Base-by-base conservation (phyloP, 2,888 invertebrate species). In the Heliconius sara region DNA sequence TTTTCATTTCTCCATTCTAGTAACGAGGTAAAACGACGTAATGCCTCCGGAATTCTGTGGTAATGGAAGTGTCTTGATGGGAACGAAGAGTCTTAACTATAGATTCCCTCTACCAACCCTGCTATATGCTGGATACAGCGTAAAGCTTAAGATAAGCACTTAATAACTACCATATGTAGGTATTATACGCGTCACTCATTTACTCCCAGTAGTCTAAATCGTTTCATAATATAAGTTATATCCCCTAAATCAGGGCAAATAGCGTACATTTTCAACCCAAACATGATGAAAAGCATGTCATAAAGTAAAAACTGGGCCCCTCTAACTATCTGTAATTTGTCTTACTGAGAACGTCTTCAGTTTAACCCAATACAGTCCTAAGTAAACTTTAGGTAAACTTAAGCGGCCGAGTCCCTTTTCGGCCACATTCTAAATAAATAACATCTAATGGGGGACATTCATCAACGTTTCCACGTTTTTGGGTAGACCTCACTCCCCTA, bases 371-470 rank as follows among this genome's bases (percentile, higher is more conserved):
- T 95, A 94, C 89, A 86, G 93, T 94, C 95, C 95, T 95, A 95
- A 95, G 94, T 93, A 95, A 95, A 95, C 94, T 93, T 91, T 92
- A 91, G 93, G 93, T 89, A 89, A 92, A 94, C 92, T 94, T 94
- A 93, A 95, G 91, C 92, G 90, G 87, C 89, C 83, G 83, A 91
- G 93, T 93, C 94, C 94, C 94, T 94, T 91, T 91, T 92, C 91
- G 92, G 93, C 94, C 95, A 91, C 95, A 94, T 92, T 95, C 95
- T 95, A 95, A 95, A 95, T 95, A 95, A 95, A 95, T 95, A 95
- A 95, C 95, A 92, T 94, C 95, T 95, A 95, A 95, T 95, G 95
- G 95, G 91, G 90, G 89, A 93, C 95, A 95, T 95, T 95, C 95
- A 95, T 95, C 95, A 95, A 94, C 88, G 94, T 94, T 95, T 93